Evolutionary conservation across 2,113 vertebrate species (phyloP).

Genomic region (Centropus unirufus): DNA sequence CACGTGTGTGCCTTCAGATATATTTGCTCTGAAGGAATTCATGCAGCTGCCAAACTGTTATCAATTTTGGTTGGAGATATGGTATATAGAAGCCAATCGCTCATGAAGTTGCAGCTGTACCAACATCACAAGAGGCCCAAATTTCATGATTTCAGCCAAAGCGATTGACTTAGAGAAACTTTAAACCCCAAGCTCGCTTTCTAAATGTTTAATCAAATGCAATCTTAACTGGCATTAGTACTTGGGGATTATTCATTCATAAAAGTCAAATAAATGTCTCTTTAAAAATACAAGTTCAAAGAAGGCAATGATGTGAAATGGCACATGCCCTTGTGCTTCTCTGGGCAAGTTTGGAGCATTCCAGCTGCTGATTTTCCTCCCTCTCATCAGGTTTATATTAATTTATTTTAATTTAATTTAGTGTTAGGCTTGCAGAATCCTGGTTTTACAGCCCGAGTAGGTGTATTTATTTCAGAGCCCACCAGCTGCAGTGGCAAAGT

Average conservation of each 20-base stretch:
- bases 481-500: background rate
- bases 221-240: conserved; percentile 13
- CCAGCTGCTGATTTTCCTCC: background rate
- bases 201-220: background rate
- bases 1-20: background rate
- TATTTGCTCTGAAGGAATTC: conserved; percentile 14
- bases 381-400: background rate
- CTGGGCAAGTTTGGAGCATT: background rate
- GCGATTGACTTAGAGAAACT: conserved; percentile 22
- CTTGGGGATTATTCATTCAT: conserved; percentile 53
- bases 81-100: background rate
- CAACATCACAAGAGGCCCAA: conserved; percentile 33
- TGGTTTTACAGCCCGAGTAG: background rate
- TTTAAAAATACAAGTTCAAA: conserved; percentile 43
- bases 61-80: background rate
- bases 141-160: conserved; percentile 23
- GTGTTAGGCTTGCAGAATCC: background rate
- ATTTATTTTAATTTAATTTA: background rate
- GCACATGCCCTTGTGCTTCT: background rate
- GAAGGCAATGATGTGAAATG: background rate
- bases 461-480: background rate
- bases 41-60: conserved; percentile 47
- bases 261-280: conserved; percentile 26
- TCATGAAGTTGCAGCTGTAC: conserved; percentile 55
- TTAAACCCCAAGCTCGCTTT: conserved; percentile 32